Conservation (phyloP, 35 echinoderm and acorn worm genomes). For the Ptychodera flava region DNA sequence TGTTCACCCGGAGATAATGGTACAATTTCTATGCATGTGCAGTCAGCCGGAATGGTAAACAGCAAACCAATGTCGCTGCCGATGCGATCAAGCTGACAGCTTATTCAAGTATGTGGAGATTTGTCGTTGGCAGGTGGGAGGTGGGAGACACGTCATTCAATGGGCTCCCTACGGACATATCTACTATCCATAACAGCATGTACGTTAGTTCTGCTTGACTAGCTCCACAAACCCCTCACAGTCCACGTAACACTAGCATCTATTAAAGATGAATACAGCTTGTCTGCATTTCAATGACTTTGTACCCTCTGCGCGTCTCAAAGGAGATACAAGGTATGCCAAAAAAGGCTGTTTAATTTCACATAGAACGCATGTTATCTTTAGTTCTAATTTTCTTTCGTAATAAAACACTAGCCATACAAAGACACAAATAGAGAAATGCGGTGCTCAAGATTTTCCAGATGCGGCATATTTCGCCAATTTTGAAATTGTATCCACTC, state of each 20-base stretch:
- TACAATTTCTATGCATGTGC: constrained; percentile 1
- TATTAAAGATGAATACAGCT: not conserved
- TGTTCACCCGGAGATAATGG: not conserved
- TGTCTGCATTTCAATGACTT: not conserved
- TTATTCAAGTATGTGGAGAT: not conserved
- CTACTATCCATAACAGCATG: not conserved
- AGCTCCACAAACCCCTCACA: not conserved
- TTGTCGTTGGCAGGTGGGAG: not conserved
- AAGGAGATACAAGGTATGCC: not conserved
- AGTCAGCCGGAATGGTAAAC: not conserved
- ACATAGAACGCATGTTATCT: too few relatives aligned
- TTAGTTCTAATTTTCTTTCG: too few relatives aligned
- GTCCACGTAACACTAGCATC: not conserved
- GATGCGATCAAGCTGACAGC: not conserved
- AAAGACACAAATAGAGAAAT: too few relatives aligned
- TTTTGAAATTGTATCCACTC: too few relatives aligned
- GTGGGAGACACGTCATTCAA: not conserved
- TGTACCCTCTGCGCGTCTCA: not conserved
- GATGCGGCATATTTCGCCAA: too few relatives aligned
- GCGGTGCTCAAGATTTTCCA: too few relatives aligned
- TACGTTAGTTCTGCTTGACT: not conserved
- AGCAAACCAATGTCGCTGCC: not conserved
- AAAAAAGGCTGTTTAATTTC: too few relatives aligned
- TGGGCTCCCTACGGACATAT: not conserved
- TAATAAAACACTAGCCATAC: too few relatives aligned